These are phyloP conservation scores for Paramacrobiotus metropolitanus DNA, from an alignment of 1,140 invertebrate genomes.

Conservation along the genomic window DNA sequence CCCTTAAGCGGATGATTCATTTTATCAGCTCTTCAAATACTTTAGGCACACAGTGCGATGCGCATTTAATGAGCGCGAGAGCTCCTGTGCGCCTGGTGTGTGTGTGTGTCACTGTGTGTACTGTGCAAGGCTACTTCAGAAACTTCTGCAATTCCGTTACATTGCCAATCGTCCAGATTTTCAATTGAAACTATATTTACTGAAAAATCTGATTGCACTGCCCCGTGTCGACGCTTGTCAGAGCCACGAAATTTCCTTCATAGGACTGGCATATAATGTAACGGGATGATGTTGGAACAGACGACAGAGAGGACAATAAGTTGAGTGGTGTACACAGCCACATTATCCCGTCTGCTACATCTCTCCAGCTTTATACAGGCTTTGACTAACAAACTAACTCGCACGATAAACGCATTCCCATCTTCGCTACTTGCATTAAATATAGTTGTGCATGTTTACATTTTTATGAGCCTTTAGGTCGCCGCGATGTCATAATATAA, in stretches of 20 bases:
- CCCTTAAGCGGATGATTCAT: neutral
- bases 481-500: too few relatives aligned
- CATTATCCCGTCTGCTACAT: neutral
- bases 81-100: too few relatives aligned
- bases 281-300: neutral
- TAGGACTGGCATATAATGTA: neutral
- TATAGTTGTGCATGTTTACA: too few relatives aligned
- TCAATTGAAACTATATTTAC: neutral
- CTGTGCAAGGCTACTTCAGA: too few relatives aligned
- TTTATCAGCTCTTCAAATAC: neutral
- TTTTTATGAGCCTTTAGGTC: too few relatives aligned
- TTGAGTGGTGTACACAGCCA: constrained; percentile 1
- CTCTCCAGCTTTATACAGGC: neutral
- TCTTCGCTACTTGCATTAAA: too few relatives aligned
- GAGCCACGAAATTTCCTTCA: too few relatives aligned
- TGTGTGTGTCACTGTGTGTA: too few relatives aligned
- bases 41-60: neutral
- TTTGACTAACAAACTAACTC: neutral
- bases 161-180: too few relatives aligned
- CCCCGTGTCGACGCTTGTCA: neutral
- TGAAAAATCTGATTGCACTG: constrained; percentile 1
- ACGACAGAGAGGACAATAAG: neutral
- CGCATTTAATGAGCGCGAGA: too few relatives aligned
- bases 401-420: neutral
- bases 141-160: too few relatives aligned